Evolutionary conservation across 2,888 invertebrate species (phyloP), one percentile per base, ranked within the genome.

Genomic region (Nowickia ferox): DNA sequence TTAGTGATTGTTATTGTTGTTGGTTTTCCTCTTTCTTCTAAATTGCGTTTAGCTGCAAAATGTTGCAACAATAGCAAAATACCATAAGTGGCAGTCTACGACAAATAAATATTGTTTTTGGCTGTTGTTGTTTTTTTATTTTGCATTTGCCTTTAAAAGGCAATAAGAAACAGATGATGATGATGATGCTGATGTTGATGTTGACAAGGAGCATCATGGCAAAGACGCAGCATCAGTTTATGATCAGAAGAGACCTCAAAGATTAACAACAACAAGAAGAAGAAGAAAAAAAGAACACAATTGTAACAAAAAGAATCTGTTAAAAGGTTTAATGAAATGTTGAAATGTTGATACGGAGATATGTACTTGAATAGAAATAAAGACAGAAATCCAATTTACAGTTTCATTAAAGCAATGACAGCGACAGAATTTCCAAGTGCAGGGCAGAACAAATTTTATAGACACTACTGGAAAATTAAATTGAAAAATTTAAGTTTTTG

Each of bases 1-100:
- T 57, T 55, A 66, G 53, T 78, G 30, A 61, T 42, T 71, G 72
- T 77, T 77, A 76, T 48, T 63, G 22, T 46, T 74, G 79, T n/a
- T 74, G 68, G 65, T 65, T 42, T 80, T 46, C 51, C 51, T 22
- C 38, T 38, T 40, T 51, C 38, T 69, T 63, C 44, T 53, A 61
- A 68, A 76, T 61, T 71, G 89, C 88, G 86, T 90, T 68, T 68
- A 75, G 17, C 46, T 59, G 77, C 65, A 80, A 80, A 78, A 85
- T 87, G 76, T 86, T 85, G 87, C 87, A 85, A 84, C 77, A 72
- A 77, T 77, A 75, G 81, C 71, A 82, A 84, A 75, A 76, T 81
- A 78, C 84, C 86, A 84, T 84, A 84, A 84, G 69, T 81, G 84
- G 74, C 84, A 74, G 75, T 78, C 78, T 76, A 86, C 74, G 74